These are phyloP conservation scores for Hemiprocne comata DNA, from an alignment of 2,113 vertebrate genomes.

Conservation along the genomic window DNA sequence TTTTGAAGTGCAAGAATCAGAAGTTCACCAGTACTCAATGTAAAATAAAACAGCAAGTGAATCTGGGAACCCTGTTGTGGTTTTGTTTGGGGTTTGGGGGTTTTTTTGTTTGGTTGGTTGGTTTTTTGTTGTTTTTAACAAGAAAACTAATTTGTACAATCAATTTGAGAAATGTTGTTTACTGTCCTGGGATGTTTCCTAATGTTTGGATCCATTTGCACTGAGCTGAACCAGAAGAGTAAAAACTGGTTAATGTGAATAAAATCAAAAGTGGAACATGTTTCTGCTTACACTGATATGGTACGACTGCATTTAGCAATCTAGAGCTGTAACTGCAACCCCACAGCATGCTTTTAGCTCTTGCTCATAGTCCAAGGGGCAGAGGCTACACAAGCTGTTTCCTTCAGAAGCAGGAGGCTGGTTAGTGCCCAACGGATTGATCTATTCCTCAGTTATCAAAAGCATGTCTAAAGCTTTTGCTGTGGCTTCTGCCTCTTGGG, in stretches of 20 bases:
- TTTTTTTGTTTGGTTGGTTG: too few species aligned
- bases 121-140: neutral
- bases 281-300: neutral
- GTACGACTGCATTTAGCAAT: neutral
- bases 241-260: neutral
- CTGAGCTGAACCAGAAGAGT: neutral
- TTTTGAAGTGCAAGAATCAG: neutral
- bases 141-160: neutral
- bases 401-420: neutral
- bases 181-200: neutral
- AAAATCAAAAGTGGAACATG: neutral
- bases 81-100: neutral
- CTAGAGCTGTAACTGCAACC: neutral
- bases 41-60: neutral
- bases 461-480: neutral
- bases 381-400: neutral
- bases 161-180: neutral
- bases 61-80: neutral
- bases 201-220: neutral
- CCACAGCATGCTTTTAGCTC: neutral
- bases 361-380: neutral
- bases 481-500: neutral
- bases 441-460: neutral
- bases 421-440: neutral
- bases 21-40: neutral